phyloP scores from a whole-genome alignment of 2,113 vertebrate genomes.

The Xiphophorus couchianus region DNA sequence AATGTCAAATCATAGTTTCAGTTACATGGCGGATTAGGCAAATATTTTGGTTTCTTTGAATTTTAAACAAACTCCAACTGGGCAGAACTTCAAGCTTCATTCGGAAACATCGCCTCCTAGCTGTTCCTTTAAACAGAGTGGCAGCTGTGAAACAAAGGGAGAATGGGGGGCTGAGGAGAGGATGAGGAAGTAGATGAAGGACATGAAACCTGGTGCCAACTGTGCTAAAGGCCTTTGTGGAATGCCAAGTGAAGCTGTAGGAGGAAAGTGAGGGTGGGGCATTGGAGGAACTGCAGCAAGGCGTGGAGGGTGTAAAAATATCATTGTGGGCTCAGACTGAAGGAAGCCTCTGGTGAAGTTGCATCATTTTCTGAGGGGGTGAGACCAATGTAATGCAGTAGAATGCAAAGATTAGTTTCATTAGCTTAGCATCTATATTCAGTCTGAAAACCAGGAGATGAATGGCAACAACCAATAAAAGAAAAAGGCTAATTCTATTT shows the following conservation, averaged over 20 bases:
- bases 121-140: conserved; percentile 9
- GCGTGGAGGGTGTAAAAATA: neutral
- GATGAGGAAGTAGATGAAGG: conserved; percentile 15
- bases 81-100: conserved; percentile 1
- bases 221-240: conserved; percentile 56
- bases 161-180: conserved; percentile 22
- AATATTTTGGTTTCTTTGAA: conserved; percentile 7
- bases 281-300: conserved; percentile 12
- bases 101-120: conserved; percentile 9
- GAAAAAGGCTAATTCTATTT: too few relatives aligned
- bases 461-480: too few relatives aligned
- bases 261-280: conserved; percentile 20
- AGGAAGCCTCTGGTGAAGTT: conserved; percentile 1
- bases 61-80: conserved; percentile 5
- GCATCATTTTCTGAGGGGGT: neutral
- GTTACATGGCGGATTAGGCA: conserved; percentile 28
- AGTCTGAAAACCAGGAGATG: too few relatives aligned
- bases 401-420: too few relatives aligned
- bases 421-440: too few relatives aligned
- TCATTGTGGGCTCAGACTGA: neutral
- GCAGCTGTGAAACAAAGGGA: conserved; percentile 21
- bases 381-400: neutral
- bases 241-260: conserved; percentile 52
- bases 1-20: conserved; percentile 30
- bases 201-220: conserved; percentile 45